phyloP scores from a whole-genome alignment of 2,888 invertebrate species.

The Mythimna vitellina region DNA sequence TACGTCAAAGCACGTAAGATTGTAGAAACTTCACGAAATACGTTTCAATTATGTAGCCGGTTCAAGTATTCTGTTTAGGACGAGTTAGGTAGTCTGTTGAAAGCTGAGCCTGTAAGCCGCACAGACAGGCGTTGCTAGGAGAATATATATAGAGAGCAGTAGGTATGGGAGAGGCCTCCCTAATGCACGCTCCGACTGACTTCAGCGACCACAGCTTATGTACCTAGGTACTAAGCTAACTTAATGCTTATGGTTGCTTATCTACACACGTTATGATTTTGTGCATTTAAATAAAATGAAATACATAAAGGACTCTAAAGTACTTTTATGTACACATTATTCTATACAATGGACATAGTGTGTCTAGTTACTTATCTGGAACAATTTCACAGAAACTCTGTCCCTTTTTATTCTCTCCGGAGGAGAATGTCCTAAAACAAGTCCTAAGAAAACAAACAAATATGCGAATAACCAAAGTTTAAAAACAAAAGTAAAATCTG shows the following conservation, averaged over 20 bases:
- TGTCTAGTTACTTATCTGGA: constrained; percentile 2
- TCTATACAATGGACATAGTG: background rate
- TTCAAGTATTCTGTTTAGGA: constrained; percentile 58
- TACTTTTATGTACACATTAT: background rate
- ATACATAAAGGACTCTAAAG: background rate
- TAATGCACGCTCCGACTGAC: constrained; percentile 38
- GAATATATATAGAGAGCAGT: constrained; percentile 36
- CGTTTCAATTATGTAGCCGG: constrained; percentile 54
- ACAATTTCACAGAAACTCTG: constrained; percentile 3
- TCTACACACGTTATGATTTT: constrained; percentile 2
- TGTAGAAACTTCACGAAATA: constrained; percentile 28
- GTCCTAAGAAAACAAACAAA: constrained; percentile 33
- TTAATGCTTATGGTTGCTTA: constrained; percentile 7
- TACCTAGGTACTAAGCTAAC: constrained; percentile 12
- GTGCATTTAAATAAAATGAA: background rate
- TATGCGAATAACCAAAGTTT: constrained; percentile 42
- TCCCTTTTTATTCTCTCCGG: constrained; percentile 11
- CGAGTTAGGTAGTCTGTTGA: constrained; percentile 41
- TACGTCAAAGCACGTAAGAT: constrained; percentile 4
- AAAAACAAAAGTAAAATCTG: constrained; percentile 45
- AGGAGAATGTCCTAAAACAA: background rate
- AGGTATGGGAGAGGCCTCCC: constrained; percentile 34
- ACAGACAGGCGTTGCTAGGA: constrained; percentile 36
- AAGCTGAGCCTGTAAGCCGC: constrained; percentile 32
- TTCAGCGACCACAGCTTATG: constrained; percentile 31